phyloP scores from a whole-genome alignment of 1,140 invertebrate species.

The Drosophila miranda region DNA sequence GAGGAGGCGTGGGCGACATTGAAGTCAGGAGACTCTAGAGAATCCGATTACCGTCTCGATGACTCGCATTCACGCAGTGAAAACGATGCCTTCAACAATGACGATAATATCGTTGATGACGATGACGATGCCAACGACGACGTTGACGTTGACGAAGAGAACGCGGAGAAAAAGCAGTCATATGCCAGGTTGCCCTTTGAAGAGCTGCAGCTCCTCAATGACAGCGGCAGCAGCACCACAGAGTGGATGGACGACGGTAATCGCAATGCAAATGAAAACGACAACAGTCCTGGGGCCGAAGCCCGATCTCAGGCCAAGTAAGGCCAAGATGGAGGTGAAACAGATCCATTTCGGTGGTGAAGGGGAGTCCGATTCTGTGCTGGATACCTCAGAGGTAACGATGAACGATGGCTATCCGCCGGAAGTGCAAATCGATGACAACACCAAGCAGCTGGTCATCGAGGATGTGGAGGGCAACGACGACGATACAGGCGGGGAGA shows the following conservation, averaged over 20 bases:
- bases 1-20: background rate
- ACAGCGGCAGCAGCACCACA: constrained; percentile 35
- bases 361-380: constrained; percentile 18
- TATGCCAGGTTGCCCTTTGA: constrained; percentile 3
- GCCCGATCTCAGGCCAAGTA: constrained; percentile 55
- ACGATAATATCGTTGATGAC: constrained; percentile 1
- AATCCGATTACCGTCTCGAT: constrained; percentile 48
- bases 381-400: constrained; percentile 69
- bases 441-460: constrained; percentile 68
- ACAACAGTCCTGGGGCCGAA: constrained; percentile 30
- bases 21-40: constrained; percentile 16
- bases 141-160: constrained; percentile 5
- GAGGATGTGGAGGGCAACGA: constrained; percentile 57
- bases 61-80: constrained; percentile 6
- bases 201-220: constrained; percentile 28
- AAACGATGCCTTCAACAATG: constrained; percentile 16
- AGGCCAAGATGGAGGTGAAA: constrained; percentile 63
- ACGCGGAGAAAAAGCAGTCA: no score
- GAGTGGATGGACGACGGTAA: constrained; percentile 27
- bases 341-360: constrained; percentile 71
- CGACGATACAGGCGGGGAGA: constrained; percentile 30
- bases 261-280: background rate
- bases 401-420: constrained; percentile 77
- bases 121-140: constrained; percentile 3
- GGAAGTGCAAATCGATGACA: constrained; percentile 64